Conservation (phyloP, 2,888 invertebrate species). For the Scaptomyza cyrtandrae region DNA sequence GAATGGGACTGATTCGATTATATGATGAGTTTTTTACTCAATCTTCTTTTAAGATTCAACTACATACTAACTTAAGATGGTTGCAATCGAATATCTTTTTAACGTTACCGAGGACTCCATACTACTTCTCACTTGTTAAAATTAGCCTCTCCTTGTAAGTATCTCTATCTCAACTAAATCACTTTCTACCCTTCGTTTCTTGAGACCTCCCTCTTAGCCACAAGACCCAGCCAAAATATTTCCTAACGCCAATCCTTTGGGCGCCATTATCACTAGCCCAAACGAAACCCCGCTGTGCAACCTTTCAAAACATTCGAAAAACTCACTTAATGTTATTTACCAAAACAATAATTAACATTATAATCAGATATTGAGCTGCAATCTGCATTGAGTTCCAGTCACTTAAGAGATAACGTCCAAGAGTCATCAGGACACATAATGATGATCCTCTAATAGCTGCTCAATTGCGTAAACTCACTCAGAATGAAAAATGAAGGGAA, state of each 20-base stretch:
- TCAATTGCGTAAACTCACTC: constrained; percentile 59
- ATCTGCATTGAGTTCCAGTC: constrained; percentile 19
- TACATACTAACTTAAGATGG: no score
- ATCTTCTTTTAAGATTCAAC: no score
- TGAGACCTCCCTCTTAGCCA: no score
- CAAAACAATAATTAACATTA: constrained; percentile 67
- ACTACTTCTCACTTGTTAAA: no score
- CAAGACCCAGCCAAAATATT: not conserved
- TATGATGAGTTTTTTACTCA: no score
- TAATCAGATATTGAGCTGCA: constrained; percentile 48
- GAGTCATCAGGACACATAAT: constrained; percentile 59
- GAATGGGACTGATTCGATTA: no score
- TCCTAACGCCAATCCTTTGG: constrained; percentile 15
- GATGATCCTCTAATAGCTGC: constrained; percentile 62
- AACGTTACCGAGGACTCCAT: no score
- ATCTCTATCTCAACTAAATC: not conserved
- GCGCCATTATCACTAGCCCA: constrained; percentile 29
- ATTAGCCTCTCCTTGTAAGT: no score
- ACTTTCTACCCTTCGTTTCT: not conserved
- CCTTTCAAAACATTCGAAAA: constrained; percentile 47
- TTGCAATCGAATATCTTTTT: no score
- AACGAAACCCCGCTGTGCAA: constrained; percentile 47
- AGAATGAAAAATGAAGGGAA: constrained; percentile 67
- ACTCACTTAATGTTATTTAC: constrained; percentile 47
- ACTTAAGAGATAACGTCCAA: constrained; percentile 33